Base-by-base conservation (phyloP, 2,888 invertebrate species). In the Pammene fasciana region DNA sequence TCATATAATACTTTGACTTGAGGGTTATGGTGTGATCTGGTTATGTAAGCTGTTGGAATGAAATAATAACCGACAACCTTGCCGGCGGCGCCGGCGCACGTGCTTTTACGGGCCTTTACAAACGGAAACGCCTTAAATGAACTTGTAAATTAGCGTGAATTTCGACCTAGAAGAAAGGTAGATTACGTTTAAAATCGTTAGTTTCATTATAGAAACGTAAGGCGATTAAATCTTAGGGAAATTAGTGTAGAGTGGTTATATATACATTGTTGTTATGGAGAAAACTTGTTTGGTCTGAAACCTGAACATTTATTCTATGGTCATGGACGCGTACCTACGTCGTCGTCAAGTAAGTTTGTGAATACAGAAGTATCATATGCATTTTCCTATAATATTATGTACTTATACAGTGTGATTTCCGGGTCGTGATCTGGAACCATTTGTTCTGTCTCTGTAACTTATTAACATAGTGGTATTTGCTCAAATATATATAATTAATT, bases 31-130 rank as follows among this genome's bases (percentile, higher is more conserved):
- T 26, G 1, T 26, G 26, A 26, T 26, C 4, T 26, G 26, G 2
- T 26, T 26, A 26, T 26, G 26, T 26, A 26, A 26, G 26, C 26
- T 26, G 26, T 26, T 26, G 26, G 26, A 26, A 26, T 26, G 26
- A 26, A 26, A 26, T 26, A 3, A 26, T 26, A 38, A 38, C 6
- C 38, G 38, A 38, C n/a, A 52, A 50, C 67, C 67, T 67, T 36
- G 59, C 67, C 34, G 14, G 4, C 56, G 36, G 65, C 57, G 57
- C 64, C 13, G 52, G 62, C 36, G 62, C 52, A 50, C 16, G 48
- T 13, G 56, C 16, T 8, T 41, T 13, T 54, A 54, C 5, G 7
- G n/a, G 8, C 26, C 55, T 26, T 57, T 18, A 43, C 11, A 8
- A 43, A 4, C 2, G 7, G 43, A 43, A 43, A 11, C 38, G 7